These are phyloP conservation scores for Zele albiditarsus DNA, from an alignment of 2,888 invertebrate genomes.

Conservation along the genomic window DNA sequence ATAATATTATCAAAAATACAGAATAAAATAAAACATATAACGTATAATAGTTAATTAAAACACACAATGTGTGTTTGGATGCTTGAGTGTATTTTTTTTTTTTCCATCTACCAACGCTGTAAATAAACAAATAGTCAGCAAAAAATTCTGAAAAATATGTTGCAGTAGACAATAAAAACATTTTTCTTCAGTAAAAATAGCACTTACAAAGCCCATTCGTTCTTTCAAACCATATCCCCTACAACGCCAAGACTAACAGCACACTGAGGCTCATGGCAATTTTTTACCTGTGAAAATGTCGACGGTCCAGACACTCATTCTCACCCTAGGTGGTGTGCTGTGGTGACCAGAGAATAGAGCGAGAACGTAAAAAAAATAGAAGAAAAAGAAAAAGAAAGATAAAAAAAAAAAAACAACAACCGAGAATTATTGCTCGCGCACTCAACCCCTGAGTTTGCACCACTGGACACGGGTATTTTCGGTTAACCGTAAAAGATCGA, in stretches of 20 bases:
- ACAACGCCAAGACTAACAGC: conserved; percentile 54
- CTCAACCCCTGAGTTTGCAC: conserved; percentile 16
- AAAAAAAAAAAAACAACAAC: conserved; percentile 40
- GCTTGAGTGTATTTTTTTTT: too few relatives aligned
- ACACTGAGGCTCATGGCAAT: conserved; percentile 54
- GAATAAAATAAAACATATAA: too few relatives aligned
- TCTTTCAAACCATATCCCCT: conserved; percentile 59
- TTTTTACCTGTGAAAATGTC: conserved; percentile 59
- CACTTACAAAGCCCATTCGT: conserved; percentile 52
- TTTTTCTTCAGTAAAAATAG: conserved; percentile 52
- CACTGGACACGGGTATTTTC: conserved; percentile 24
- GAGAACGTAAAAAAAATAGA: conserved; percentile 8
- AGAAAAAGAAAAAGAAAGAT: neutral
- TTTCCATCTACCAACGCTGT: too few relatives aligned
- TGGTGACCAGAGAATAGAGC: neutral
- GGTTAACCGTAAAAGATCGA: conserved; percentile 40
- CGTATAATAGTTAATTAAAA: too few relatives aligned
- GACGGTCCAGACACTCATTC: conserved; percentile 48
- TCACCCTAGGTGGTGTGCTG: conserved; percentile 27
- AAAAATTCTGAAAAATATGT: conserved; percentile 57
- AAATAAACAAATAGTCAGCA: too few relatives aligned
- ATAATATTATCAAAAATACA: too few relatives aligned
- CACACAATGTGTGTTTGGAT: too few relatives aligned
- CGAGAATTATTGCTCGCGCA: conserved; percentile 49
- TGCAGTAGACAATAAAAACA: conserved; percentile 55